phyloP scores from a whole-genome alignment of 2,113 vertebrate species.

The Catharus minimus region DNA sequence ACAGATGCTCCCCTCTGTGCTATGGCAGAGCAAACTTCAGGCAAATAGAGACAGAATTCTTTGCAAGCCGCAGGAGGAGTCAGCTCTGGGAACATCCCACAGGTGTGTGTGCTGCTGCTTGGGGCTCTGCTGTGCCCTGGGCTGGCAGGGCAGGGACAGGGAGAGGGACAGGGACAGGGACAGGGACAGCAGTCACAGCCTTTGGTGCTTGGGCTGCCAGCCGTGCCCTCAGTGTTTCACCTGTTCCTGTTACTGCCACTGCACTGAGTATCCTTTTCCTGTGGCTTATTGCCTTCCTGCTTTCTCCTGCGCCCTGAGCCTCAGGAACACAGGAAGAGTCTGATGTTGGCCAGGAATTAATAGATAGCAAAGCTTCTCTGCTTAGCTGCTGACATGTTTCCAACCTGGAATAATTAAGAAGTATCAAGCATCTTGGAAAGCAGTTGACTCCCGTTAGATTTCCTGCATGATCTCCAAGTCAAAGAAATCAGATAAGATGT shows the following conservation, averaged over 20 bases:
- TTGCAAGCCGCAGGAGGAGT: neutral
- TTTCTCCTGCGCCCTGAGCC: neutral
- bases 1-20: neutral
- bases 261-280: rapidly evolving
- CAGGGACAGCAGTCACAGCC: neutral
- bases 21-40: neutral
- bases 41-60: neutral
- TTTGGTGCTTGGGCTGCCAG: neutral
- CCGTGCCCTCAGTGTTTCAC: rapidly evolving
- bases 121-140: no score
- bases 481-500: neutral
- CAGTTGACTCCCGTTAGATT: slow-evolving; percentile 19
- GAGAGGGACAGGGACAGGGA: no score
- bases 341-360: neutral
- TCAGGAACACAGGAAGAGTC: neutral
- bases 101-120: rapidly evolving
- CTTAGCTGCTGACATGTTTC: neutral
- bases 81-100: rapidly evolving
- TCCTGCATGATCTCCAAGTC: slow-evolving; percentile 27
- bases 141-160: no score
- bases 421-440: slow-evolving; percentile 11
- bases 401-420: slow-evolving; percentile 42
- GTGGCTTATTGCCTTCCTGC: neutral
- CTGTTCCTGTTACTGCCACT: neutral
- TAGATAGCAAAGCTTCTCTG: neutral